A percentile compares a stretch with the other conserved stretches of the same genome.
Evolutionary conservation across 2,888 invertebrate genomes (phyloP).

Genomic region (Drosophila leonis): DNA sequence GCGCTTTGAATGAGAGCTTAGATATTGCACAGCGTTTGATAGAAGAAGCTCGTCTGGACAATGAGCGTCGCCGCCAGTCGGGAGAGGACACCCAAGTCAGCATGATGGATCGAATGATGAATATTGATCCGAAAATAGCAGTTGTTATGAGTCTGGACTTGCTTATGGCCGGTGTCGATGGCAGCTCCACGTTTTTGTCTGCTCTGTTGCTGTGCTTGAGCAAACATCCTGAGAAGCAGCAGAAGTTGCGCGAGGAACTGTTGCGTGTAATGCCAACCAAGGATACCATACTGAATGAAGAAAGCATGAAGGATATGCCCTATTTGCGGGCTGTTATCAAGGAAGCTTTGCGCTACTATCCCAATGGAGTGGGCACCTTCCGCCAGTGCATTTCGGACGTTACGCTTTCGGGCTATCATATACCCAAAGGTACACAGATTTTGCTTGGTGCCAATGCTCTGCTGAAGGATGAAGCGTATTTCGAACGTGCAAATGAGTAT

Average conservation of each 20-base stretch:
- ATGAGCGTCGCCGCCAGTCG: conserved; percentile 38
- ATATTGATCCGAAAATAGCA: conserved; percentile 86
- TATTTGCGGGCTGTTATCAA: conserved; percentile 91
- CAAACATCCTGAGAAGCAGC: conserved; percentile 88
- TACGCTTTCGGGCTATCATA: conserved; percentile 88
- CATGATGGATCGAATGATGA: conserved; percentile 86
- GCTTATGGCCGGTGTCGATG: conserved; percentile 88
- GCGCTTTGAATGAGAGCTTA: conserved; percentile 54
- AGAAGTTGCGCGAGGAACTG: conserved; percentile 88
- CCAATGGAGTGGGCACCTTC: conserved; percentile 87
- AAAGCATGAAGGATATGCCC: conserved; percentile 86
- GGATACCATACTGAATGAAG: conserved; percentile 84
- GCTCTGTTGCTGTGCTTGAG: conserved; percentile 88
- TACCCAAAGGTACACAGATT: conserved; percentile 89
- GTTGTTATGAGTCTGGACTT: conserved; percentile 87
- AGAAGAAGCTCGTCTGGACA: conserved; percentile 70
- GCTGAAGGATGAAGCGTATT: conserved; percentile 87
- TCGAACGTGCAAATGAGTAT: conserved; percentile 87
- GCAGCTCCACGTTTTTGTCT: conserved; percentile 85
- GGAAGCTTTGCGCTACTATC: conserved; percentile 89
- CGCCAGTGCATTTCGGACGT: conserved; percentile 87
- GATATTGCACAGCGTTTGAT: conserved; percentile 78
- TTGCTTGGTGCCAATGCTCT: conserved; percentile 89
- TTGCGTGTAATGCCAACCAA: conserved; percentile 84
- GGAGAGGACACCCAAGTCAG: conserved; percentile 82